Conservation (phyloP, 2,113 vertebrate species). For the Nothobranchius furzeri region DNA sequence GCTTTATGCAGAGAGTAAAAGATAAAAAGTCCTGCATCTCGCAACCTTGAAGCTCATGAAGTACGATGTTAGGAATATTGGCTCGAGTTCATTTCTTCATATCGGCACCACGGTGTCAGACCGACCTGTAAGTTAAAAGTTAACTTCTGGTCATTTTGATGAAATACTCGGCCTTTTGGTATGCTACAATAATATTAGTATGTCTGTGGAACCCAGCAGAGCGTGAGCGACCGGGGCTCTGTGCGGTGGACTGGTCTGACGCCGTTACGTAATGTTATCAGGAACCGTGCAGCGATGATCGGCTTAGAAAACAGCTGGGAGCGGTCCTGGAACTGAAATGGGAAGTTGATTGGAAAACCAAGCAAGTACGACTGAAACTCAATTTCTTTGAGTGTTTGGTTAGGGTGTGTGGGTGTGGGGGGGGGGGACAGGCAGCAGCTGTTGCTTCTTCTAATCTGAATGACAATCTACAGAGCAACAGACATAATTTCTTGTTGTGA, state of each 20-base stretch:
- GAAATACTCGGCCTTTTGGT: no score
- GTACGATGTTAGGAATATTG: no score
- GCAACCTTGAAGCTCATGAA: no score
- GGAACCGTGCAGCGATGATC: slow-evolving; percentile 1
- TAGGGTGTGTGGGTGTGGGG: no score
- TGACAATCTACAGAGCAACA: background rate
- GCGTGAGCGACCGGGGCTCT: background rate
- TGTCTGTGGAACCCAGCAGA: no score
- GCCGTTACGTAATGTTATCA: slow-evolving; percentile 29
- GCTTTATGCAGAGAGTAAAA: no score
- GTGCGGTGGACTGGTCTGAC: background rate
- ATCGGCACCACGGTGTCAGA: no score
- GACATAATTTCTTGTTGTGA: background rate
- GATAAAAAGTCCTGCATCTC: no score
- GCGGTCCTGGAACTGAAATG: background rate
- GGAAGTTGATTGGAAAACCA: slow-evolving; percentile 7
- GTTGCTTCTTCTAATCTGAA: background rate
- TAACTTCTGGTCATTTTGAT: no score
- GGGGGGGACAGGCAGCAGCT: background rate
- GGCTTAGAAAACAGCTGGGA: slow-evolving; percentile 13
- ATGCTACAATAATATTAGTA: no score
- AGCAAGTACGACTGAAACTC: background rate
- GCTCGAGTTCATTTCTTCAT: no score
- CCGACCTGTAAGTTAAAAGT: no score
- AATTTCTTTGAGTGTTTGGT: background rate